A percentile compares a stretch with the other conserved stretches of the same genome.
phyloP scores from a whole-genome alignment of 2,797 vertebrate genomes.

The Chaetodon trifasciatus region DNA sequence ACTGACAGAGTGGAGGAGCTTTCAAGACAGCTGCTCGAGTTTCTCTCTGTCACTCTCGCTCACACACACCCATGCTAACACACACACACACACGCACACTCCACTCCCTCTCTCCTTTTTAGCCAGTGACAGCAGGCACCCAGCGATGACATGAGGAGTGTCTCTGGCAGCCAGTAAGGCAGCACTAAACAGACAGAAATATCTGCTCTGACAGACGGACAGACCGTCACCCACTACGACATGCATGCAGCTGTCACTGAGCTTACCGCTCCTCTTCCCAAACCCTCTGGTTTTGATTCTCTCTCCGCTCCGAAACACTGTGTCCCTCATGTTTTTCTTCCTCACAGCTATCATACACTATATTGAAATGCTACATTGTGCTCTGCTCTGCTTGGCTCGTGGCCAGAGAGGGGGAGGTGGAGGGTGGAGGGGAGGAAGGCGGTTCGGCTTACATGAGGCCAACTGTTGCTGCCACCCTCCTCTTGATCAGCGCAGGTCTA shows the following conservation, averaged over 20 bases:
- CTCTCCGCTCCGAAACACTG: conserved; percentile 24
- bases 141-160: conserved; percentile 87
- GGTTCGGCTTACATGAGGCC: conserved; percentile 54
- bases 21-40: conserved; percentile 82
- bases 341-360: conserved; percentile 25
- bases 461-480: conserved; percentile 52
- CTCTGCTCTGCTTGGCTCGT: conserved; percentile 38
- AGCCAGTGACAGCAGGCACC: conserved; percentile 85
- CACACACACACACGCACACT: conserved; percentile 54
- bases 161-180: conserved; percentile 84
- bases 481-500: conserved; percentile 57
- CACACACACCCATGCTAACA: conserved; percentile 47
- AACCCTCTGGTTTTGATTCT: conserved; percentile 52
- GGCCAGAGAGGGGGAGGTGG: conserved; percentile 30
- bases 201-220: conserved; percentile 88
- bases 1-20: conserved; percentile 76
- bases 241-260: conserved; percentile 89
- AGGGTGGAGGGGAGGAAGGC: conserved; percentile 21
- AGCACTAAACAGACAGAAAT: conserved; percentile 91
- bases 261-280: conserved; percentile 74
- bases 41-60: conserved; percentile 74
- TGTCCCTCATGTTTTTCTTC: conserved; percentile 27
- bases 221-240: conserved; percentile 78
- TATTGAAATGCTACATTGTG: conserved; percentile 35
- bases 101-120: conserved; percentile 82